Percentiles rank a stretch among this genome's conserved stretches.
Evolutionary conservation across 2,113 vertebrate genomes (phyloP).

Genomic region (Scolopax mira): DNA sequence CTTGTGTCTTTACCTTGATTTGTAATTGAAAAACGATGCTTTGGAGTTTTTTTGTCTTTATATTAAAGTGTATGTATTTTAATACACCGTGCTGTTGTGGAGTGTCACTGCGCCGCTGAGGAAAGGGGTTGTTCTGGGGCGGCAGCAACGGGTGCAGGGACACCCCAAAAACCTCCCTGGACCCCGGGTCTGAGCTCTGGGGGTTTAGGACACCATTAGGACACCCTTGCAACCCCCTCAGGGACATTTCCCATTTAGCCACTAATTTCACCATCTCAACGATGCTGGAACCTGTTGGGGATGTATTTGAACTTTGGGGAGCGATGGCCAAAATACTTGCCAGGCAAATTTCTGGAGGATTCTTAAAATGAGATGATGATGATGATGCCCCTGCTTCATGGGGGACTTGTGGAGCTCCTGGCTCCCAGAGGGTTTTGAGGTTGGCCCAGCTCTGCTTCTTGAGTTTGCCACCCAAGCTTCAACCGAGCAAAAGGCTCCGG

Average conservation of each 20-base stretch:
- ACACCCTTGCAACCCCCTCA: fast-evolving
- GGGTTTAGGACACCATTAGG: fast-evolving
- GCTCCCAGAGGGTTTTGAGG: neutral
- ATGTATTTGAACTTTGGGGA: fast-evolving
- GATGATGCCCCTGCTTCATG: no score
- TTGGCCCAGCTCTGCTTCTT: neutral
- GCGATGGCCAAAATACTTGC: fast-evolving
- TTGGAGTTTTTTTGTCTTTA: constrained; percentile 67
- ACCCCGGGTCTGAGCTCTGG: fast-evolving
- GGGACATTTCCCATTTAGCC: no score
- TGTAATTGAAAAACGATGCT: constrained; percentile 64
- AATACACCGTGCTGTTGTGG: constrained; percentile 41
- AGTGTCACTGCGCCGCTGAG: neutral
- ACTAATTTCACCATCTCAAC: fast-evolving
- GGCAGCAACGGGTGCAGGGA: neutral
- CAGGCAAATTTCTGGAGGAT: fast-evolving
- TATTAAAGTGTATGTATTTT: constrained; percentile 69
- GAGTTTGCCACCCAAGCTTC: fast-evolving
- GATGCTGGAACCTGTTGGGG: neutral
- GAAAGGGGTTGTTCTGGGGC: fast-evolving
- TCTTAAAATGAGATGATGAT: no score
- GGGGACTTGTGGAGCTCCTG: fast-evolving
- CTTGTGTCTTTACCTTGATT: constrained; percentile 33
- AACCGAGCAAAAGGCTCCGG: neutral
- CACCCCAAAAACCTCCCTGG: neutral